Evolutionary conservation across 1,140 invertebrate genomes (phyloP).

Genomic region (Hetaerina americana): DNA sequence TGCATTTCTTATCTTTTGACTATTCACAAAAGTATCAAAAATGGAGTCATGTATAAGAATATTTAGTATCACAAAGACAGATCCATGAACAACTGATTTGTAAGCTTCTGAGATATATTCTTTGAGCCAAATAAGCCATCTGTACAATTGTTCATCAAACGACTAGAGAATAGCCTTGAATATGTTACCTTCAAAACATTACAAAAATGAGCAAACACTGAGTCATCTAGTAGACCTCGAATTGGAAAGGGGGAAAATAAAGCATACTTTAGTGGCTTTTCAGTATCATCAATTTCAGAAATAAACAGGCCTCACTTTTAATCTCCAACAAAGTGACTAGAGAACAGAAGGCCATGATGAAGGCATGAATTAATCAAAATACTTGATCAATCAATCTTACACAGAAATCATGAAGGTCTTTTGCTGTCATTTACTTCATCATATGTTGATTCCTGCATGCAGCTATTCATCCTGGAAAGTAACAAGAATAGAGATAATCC

Average conservation of each 20-base stretch:
- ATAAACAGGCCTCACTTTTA: background rate
- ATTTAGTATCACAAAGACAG: background rate
- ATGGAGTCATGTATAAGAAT: background rate
- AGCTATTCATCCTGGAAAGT: background rate
- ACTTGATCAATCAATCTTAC: too few species aligned
- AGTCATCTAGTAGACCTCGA: too few species aligned
- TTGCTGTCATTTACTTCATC: background rate
- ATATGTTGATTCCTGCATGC: background rate
- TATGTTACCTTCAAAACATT: background rate
- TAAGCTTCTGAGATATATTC: background rate
- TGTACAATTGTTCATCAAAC: too few species aligned
- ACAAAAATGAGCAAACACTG: background rate
- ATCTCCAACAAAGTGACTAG: background rate
- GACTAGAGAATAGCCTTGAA: background rate
- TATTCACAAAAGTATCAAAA: background rate
- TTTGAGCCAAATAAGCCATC: too few species aligned
- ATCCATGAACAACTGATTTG: background rate
- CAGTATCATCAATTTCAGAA: background rate
- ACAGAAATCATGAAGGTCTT: too few species aligned
- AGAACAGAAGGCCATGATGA: background rate
- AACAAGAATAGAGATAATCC: too few species aligned
- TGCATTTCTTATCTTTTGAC: too few species aligned
- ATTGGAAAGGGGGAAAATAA: background rate
- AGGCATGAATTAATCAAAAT: background rate
- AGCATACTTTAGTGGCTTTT: too few species aligned